Evolutionary conservation across 2,113 vertebrate species (phyloP), one percentile per base, ranked within the genome.

Genomic region (Sapayoa aenigma): DNA sequence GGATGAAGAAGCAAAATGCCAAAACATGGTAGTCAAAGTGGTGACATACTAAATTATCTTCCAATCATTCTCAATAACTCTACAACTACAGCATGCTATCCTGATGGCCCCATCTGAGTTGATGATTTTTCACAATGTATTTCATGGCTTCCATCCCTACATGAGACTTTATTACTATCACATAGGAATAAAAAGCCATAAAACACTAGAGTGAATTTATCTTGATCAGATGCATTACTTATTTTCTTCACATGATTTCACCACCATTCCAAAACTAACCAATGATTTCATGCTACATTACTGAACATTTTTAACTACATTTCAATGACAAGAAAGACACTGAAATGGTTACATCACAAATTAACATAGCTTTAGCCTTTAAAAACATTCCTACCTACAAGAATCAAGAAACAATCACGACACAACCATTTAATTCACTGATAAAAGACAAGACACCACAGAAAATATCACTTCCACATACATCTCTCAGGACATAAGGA

Each of bases 111-210:
- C 98, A 98, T 98, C 98, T 98, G 97, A 98, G 98, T 97, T 98
- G 99, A 98, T 97, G 98, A 98, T 97, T 98, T 98, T 98, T 99
- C 98, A 98, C 99, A 98, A 98, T 98, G 98, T 99, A 98, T 99
- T 99, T 99, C 98, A 99, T 99, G 99, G 99, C 99, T 99, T 99
- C 98, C 98, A 98, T 99, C 99, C 99, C 99, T 99, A 99, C 99
- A 98, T 98, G 99, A 99, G 98, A 98, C 98, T 98, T 98, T 98
- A 98, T 99, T 98, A 99, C 98, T 98, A 99, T 99, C 99, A 99
- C 99, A 99, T 99, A 99, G 99, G 99, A 99, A 99, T 99, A 99
- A 99, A 99, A 99, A 99, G 99, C 99, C 99, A 99, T 99, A 99
- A 98, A 98, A 98, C 99, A 99, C 98, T 98, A 98, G 98, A 99